phyloP scores from a whole-genome alignment of 2,797 vertebrate genomes.

The Alouatta caraya region DNA sequence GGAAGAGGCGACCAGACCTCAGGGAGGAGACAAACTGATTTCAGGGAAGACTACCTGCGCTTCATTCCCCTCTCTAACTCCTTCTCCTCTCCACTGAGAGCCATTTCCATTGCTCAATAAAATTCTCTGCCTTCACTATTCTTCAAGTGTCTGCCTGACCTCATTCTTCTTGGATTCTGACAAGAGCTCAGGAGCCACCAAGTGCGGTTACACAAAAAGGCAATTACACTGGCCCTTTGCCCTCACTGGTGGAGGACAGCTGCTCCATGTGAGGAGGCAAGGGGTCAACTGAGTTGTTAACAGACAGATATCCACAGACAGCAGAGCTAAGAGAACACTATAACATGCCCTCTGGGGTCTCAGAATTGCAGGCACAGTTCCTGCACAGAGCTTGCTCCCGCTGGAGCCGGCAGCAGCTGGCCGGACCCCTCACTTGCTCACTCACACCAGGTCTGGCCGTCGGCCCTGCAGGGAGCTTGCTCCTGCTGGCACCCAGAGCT shows the following conservation, averaged over 20 bases:
- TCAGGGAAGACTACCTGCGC: background rate
- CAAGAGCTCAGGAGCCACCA: background rate
- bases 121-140: background rate
- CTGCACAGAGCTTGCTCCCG: background rate
- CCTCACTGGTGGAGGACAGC: background rate
- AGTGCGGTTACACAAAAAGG: background rate
- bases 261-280: background rate
- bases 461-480: background rate
- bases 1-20: background rate
- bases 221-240: background rate
- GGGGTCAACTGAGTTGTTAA: background rate
- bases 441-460: background rate
- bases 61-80: background rate
- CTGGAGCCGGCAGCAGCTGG: background rate
- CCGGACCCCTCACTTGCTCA: background rate
- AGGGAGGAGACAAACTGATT: background rate
- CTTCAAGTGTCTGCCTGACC: background rate
- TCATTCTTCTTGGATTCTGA: background rate
- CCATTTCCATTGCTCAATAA: background rate
- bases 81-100: background rate
- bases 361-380: background rate
- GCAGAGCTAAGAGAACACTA: background rate
- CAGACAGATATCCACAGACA: background rate
- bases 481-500: background rate
- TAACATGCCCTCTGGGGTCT: background rate